A percentile compares a stretch with the other conserved stretches of the same genome.
These are phyloP conservation scores for Platichthys stellatus DNA, from an alignment of 2,113 vertebrate species.

Conservation along the genomic window DNA sequence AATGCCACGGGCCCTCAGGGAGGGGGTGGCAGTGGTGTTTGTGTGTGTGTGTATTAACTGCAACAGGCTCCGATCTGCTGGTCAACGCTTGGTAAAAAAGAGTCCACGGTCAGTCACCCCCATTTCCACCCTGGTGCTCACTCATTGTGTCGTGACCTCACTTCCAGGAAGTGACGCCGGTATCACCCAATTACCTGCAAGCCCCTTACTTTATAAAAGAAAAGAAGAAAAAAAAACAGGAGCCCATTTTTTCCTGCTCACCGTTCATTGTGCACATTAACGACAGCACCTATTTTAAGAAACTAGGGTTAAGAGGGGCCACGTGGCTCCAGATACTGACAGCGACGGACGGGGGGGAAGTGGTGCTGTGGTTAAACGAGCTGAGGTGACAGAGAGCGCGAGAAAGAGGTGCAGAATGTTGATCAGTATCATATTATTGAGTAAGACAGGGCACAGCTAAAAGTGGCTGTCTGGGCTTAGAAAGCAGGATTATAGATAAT, in stretches of 20 bases:
- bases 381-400: constrained; percentile 12
- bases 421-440: constrained; percentile 60
- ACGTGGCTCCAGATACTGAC: constrained; percentile 20
- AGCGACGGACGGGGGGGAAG: constrained; percentile 3
- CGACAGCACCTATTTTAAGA: constrained; percentile 46
- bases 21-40: not conserved
- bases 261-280: not conserved
- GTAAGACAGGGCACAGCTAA: not conserved
- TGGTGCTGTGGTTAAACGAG: constrained; percentile 12
- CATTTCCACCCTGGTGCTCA: constrained; percentile 24
- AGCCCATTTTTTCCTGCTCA: not conserved
- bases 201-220: too few species aligned
- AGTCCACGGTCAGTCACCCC: constrained; percentile 53
- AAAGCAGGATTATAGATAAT: not conserved
- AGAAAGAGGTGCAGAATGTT: constrained; percentile 9
- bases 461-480: not conserved
- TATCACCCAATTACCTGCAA: constrained; percentile 8
- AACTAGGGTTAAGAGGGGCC: constrained; percentile 43
- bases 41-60: constrained; percentile 31
- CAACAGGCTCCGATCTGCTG: constrained; percentile 42
- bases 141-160: constrained; percentile 3
- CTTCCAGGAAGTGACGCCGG: constrained; percentile 62
- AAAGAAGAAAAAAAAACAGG: not conserved
- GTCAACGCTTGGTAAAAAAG: constrained; percentile 47
- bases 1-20: constrained; percentile 16